Percentiles rank a stretch among this genome's conserved stretches.
These are phyloP conservation scores for Hipposideros armiger DNA, from an alignment of 2,113 vertebrate genomes.

Conservation along the genomic window DNA sequence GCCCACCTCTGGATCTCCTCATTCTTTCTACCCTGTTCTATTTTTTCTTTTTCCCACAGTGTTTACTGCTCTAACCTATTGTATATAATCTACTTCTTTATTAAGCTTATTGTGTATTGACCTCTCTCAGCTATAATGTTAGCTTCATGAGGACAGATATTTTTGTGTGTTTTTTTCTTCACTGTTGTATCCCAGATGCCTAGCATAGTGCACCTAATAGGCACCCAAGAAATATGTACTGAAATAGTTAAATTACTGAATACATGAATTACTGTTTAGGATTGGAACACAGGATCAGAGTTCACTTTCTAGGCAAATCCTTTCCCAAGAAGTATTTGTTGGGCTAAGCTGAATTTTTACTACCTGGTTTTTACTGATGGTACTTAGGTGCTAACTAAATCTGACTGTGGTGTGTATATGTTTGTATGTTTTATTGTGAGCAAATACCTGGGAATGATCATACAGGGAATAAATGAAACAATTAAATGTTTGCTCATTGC, in stretches of 20 bases:
- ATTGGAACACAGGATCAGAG: background rate
- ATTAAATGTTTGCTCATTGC: background rate
- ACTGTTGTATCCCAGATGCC: background rate
- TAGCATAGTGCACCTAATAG: background rate
- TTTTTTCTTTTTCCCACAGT: background rate
- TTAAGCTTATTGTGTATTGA: background rate
- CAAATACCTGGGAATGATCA: background rate
- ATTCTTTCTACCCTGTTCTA: background rate
- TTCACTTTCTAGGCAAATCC: background rate
- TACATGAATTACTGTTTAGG: background rate
- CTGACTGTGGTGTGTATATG: background rate
- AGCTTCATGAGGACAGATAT: background rate
- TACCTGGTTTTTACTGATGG: background rate
- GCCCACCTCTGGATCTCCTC: background rate
- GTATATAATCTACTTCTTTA: background rate
- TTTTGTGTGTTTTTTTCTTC: background rate
- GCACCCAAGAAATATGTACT: background rate
- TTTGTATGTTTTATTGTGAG: background rate
- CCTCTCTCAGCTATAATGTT: background rate
- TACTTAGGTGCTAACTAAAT: background rate
- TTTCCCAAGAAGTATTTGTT: background rate
- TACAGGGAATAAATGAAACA: background rate
- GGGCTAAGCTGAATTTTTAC: background rate
- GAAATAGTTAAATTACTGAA: slow-evolving; percentile 1
- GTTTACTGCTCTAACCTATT: background rate